A percentile compares a stretch with the other conserved stretches of the same genome.
Conservation (phyloP, 2,888 invertebrate genomes). For the Habrosyne pyritoides region DNA sequence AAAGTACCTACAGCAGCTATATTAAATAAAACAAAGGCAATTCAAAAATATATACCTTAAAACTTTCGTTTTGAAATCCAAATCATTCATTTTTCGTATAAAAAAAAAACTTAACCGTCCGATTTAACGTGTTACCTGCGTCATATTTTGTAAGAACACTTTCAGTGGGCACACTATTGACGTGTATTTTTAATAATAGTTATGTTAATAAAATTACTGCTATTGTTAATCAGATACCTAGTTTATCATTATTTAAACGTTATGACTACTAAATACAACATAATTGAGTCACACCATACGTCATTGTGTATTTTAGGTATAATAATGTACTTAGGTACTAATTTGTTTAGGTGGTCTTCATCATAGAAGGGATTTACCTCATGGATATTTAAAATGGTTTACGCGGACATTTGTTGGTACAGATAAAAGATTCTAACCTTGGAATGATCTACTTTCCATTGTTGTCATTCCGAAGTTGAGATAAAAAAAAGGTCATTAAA, state of each 20-base stretch:
- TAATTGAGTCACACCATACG: not conserved
- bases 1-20: too few species aligned
- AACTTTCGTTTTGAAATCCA: too few species aligned
- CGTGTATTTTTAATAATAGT: not conserved
- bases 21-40: too few species aligned
- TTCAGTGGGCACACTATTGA: not conserved
- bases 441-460: constrained; percentile 4
- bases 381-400: not conserved
- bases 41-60: too few species aligned
- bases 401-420: not conserved
- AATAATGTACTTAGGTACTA: not conserved
- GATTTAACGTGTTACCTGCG: not conserved
- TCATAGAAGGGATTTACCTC: constrained; percentile 4
- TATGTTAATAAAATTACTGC: constrained; percentile 21
- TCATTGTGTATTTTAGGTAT: not conserved
- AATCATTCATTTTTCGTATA: too few species aligned
- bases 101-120: too few species aligned
- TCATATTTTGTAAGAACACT: not conserved
- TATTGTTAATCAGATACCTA: constrained; percentile 45
- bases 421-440: not conserved
- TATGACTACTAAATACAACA: constrained; percentile 34
- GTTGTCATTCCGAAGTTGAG: constrained; percentile 4
- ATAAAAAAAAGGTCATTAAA: not conserved
- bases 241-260: constrained; percentile 59
- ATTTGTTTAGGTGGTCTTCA: not conserved